A percentile compares a stretch with the other conserved stretches of the same genome.
phyloP scores from a whole-genome alignment of 2,797 vertebrate species.

The Sebastes hubbsi region DNA sequence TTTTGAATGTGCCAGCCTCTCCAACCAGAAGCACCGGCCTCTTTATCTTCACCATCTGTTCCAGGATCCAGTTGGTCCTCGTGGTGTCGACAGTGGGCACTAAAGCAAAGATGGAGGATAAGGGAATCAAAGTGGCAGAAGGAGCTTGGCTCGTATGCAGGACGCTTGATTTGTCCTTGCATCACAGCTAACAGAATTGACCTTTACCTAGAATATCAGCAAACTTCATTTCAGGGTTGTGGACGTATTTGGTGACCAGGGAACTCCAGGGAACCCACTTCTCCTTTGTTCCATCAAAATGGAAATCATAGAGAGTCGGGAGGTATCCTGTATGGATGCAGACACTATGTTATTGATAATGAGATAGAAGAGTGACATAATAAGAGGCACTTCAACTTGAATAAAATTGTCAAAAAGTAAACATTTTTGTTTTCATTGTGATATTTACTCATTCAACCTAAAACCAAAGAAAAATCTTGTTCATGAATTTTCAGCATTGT shows the following conservation, averaged over 20 bases:
- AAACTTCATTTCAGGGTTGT: conserved; percentile 86
- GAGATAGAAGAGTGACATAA: neutral
- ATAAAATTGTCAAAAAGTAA: neutral
- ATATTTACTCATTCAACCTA: neutral
- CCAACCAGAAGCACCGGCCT: conserved; percentile 91
- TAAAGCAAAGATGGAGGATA: conserved; percentile 51
- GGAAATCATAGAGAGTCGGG: conserved; percentile 93
- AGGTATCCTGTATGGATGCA: conserved; percentile 84
- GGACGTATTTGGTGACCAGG: conserved; percentile 88
- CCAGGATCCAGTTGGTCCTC: conserved; percentile 89
- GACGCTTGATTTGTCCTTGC: neutral
- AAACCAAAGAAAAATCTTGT: neutral
- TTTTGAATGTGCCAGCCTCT: conserved; percentile 97
- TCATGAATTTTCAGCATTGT: neutral
- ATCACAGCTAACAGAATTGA: neutral
- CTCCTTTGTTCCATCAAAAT: conserved; percentile 85
- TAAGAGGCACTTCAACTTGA: neutral
- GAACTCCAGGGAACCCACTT: conserved; percentile 92
- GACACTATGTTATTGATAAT: conserved; percentile 8
- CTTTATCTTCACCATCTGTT: conserved; percentile 92
- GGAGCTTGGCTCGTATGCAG: neutral
- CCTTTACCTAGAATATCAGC: conserved; percentile 91
- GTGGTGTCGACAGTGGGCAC: conserved; percentile 96
- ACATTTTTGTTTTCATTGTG: neutral
- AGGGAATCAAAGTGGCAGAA: neutral